Evolutionary conservation across 2,113 vertebrate genomes (phyloP).

Genomic region (Zosterops lateralis): DNA sequence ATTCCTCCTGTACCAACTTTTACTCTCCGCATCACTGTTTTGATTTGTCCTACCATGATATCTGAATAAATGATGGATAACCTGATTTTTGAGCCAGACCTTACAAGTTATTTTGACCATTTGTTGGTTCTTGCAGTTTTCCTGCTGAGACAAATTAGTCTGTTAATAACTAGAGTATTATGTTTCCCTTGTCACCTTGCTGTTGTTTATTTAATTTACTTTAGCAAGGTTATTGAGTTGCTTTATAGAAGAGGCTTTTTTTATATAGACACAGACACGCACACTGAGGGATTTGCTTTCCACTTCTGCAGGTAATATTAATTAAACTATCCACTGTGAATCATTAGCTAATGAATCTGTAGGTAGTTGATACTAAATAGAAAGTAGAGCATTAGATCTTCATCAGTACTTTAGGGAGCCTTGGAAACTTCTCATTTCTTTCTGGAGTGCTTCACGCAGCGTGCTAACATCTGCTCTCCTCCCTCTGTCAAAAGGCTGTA

Average conservation of each 20-base stretch:
- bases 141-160: neutral
- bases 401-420: neutral
- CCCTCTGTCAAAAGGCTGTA: conserved; percentile 27
- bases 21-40: neutral
- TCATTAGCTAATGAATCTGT: conserved; percentile 18
- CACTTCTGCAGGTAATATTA: neutral
- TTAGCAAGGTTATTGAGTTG: neutral
- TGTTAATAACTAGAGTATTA: neutral
- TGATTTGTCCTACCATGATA: neutral
- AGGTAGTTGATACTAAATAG: neutral
- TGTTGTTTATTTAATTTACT: neutral
- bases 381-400: neutral
- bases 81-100: neutral
- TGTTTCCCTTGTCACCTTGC: neutral
- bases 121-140: neutral
- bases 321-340: neutral
- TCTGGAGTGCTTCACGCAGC: neutral
- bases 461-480: conserved; percentile 57
- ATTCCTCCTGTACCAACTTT: neutral
- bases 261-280: neutral
- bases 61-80: neutral
- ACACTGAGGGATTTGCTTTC: neutral
- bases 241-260: neutral
- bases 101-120: neutral
- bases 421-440: conserved; percentile 3